A percentile compares a stretch with the other conserved stretches of the same genome.
phyloP scores from a whole-genome alignment of 2,113 vertebrate species.

The Loxodonta africana region DNA sequence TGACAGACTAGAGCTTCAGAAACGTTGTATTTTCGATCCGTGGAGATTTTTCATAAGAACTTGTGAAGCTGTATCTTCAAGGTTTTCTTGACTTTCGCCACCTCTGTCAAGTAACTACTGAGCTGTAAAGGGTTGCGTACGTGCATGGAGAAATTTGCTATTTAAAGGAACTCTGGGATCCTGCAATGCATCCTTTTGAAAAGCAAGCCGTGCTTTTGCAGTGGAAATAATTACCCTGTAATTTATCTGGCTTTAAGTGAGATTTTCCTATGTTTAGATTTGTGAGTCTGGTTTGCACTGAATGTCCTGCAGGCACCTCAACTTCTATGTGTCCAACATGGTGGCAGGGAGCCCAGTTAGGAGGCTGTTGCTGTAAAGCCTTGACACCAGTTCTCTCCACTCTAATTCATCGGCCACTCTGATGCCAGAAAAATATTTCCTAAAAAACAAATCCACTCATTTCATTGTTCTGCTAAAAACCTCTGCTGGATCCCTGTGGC shows the following conservation, averaged over 20 bases:
- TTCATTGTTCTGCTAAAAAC: constrained; percentile 42
- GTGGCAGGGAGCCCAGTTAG: constrained; percentile 68
- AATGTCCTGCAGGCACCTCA: not conserved
- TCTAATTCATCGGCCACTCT: constrained; percentile 39
- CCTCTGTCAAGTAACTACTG: constrained; percentile 55
- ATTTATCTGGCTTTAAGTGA: constrained; percentile 59
- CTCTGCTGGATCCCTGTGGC: not conserved
- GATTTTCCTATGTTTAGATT: constrained; percentile 50
- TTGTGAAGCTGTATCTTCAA: constrained; percentile 23
- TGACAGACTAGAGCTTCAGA: constrained; percentile 20
- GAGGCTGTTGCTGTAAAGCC: not conserved
- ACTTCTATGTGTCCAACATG: not conserved
- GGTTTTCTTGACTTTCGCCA: constrained; percentile 21
- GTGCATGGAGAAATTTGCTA: not conserved
- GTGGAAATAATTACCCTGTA: constrained; percentile 60
- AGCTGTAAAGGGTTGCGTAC: constrained; percentile 47
- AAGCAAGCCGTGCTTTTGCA: constrained; percentile 29
- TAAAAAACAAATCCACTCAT: constrained; percentile 74
- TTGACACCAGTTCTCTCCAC: constrained; percentile 24
- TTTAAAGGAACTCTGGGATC: constrained; percentile 61
- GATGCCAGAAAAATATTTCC: constrained; percentile 72
- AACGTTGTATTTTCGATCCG: not conserved
- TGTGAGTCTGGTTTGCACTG: not conserved
- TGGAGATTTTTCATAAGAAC: constrained; percentile 24
- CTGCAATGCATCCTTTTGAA: constrained; percentile 59